Base-by-base conservation (phyloP, 2,797 vertebrate species). In the Chaetodon trifasciatus region DNA sequence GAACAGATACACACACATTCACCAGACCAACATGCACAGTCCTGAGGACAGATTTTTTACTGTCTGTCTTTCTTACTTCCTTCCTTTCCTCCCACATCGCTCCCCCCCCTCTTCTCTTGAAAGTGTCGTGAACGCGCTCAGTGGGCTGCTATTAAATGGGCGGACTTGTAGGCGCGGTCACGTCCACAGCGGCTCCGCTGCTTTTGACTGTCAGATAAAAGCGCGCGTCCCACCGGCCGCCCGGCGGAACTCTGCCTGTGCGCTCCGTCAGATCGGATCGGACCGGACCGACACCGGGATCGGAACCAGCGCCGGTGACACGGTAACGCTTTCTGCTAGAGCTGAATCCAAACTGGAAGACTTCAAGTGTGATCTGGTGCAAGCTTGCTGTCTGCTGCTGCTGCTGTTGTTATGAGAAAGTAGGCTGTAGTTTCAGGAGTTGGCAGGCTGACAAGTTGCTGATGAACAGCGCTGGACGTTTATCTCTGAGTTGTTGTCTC, bases 141-240 rank as follows among this genome's bases (percentile, higher is more conserved):
- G 78, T 12, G 35, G 74, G 80, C 72, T 76, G 88, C 40, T 84
- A 90, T 93, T 90, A 90, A 77, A 86, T 78, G 91, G 93, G 93
- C 86, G 88, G 92, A 28, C 73, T 56, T n/a, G 39, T 1, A 76
- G 58, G 86, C 87, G 88, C 88, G 85, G 35, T 85, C 89, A 71
- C 89, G 91, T 67, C 63, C 70, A 6, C 70, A 19, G 75, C 9
- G 23, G 65, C 74, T 84, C 65, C 32, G 49, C 55, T 57, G 74
- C 70, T 66, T 80, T 74, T 64, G 76, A 63, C 77, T 19, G 87
- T 80, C 83, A 78, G 62, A 92, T 94, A 94, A 92, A 95, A 91
- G 70, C 42, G 68, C 72, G 21, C 74, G 70, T 84, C 49, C 23
- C 66, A 28, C 21, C 76, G 64, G 77, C 74, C 47, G 66, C 6